phyloP scores from a whole-genome alignment of 1,140 invertebrate species.

The Aphaenogaster floridana region DNA sequence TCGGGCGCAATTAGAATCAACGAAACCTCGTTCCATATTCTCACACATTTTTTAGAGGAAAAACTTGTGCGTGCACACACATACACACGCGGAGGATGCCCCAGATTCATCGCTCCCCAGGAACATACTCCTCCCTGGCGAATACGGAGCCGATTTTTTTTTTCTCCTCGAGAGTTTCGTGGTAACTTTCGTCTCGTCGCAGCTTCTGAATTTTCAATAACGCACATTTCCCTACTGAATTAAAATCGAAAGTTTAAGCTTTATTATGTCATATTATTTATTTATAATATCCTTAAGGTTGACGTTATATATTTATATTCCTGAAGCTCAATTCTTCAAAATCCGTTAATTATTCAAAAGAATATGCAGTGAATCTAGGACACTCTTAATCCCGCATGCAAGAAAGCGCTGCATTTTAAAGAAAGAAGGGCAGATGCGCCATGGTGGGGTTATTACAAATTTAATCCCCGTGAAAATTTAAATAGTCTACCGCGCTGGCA shows the following conservation, averaged over 20 bases:
- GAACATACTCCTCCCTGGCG: neutral
- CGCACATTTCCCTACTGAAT: neutral
- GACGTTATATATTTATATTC: constrained; percentile 18
- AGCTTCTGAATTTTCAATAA: constrained; percentile 15
- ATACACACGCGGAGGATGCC: neutral
- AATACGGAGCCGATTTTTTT: neutral
- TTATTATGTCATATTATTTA: neutral
- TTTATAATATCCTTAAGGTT: neutral
- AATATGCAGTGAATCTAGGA: constrained; percentile 3
- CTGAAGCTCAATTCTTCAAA: neutral
- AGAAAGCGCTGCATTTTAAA: constrained; percentile 6
- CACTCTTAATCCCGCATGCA: constrained; percentile 19
- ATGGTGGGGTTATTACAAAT: constrained; percentile 29
- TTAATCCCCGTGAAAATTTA: constrained; percentile 50
- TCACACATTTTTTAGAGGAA: constrained; percentile 18
- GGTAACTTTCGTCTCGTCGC: neutral
- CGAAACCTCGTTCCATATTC: neutral
- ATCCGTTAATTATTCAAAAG: constrained; percentile 14
- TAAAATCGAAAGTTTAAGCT: neutral
- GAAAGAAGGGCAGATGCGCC: constrained; percentile 37
- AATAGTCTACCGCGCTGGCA: constrained; percentile 19
- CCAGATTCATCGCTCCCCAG: neutral
- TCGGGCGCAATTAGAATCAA: constrained; percentile 13
- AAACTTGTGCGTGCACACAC: neutral
- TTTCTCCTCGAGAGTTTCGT: neutral